A percentile compares a stretch with the other conserved stretches of the same genome.
These are phyloP conservation scores for Hiodon alosoides DNA, from an alignment of 2,113 vertebrate species.

Conservation along the genomic window DNA sequence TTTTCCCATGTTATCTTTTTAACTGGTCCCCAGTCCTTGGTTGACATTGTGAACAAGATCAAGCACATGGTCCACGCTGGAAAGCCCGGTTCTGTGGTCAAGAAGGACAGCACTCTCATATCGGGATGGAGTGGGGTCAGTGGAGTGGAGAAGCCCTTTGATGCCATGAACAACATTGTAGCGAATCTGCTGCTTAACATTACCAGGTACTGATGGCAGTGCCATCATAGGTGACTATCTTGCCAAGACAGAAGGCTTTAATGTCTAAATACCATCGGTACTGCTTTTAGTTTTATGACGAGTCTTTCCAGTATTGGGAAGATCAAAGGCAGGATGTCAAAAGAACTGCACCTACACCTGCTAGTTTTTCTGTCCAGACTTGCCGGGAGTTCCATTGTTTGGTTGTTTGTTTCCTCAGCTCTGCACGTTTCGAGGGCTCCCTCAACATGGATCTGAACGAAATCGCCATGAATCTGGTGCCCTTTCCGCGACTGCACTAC, in stretches of 20 bases:
- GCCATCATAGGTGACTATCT: no score
- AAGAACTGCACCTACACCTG: not conserved
- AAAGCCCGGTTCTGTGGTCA: conserved; percentile 65
- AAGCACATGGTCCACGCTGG: conserved; percentile 65
- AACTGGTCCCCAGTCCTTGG: conserved; percentile 73
- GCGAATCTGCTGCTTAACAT: conserved; percentile 88
- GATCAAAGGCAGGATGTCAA: not conserved
- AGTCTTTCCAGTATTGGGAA: not conserved
- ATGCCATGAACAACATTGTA: conserved; percentile 93
- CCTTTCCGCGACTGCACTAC: conserved; percentile 90
- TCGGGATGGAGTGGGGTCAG: conserved; percentile 61
- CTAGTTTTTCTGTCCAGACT: not conserved
- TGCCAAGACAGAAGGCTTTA: not conserved
- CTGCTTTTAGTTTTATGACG: not conserved
- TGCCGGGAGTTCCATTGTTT: not conserved
- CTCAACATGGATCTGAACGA: conserved; percentile 98
- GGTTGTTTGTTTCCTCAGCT: conserved; percentile 64
- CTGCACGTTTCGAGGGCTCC: conserved; percentile 89
- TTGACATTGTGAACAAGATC: conserved; percentile 91
- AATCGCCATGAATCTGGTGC: conserved; percentile 95
- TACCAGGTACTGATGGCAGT: conserved; percentile 71
- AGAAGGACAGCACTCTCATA: conserved; percentile 69
- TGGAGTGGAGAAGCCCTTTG: conserved; percentile 78
- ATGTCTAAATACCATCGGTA: not conserved
- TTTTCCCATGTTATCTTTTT: conserved; percentile 2